Percentiles rank a stretch among this genome's conserved stretches.
phyloP scores from a whole-genome alignment of 1,140 invertebrate species.

The Platyscapa corneri region DNA sequence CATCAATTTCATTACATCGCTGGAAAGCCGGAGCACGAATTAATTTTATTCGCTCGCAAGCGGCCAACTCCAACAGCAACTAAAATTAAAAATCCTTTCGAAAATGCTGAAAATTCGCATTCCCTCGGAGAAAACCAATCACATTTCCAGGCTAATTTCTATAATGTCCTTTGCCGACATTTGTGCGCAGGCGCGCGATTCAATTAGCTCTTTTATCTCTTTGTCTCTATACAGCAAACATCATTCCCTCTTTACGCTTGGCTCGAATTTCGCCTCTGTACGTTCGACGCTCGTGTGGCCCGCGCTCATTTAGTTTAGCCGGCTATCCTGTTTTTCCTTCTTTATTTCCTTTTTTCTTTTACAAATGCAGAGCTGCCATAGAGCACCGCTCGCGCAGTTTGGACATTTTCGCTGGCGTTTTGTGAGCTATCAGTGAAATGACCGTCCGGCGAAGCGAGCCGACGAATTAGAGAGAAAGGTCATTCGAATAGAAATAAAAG shows the following conservation, averaged over 20 bases:
- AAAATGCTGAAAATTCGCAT: neutral
- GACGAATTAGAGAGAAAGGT: conserved; percentile 27
- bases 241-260: neutral
- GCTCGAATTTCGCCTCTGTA: conserved; percentile 11
- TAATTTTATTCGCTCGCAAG: neutral
- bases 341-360: neutral
- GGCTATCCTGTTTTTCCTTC: conserved; percentile 46
- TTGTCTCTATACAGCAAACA: conserved; percentile 22
- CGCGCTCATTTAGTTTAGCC: conserved; percentile 51
- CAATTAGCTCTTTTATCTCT: conserved; percentile 50
- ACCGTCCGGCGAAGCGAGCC: conserved; percentile 57
- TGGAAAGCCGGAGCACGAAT: neutral
- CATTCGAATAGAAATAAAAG: conserved; percentile 48
- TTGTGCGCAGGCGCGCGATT: conserved; percentile 28
- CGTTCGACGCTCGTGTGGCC: conserved; percentile 2
- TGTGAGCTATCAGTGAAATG: conserved; percentile 72
- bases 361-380: neutral
- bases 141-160: conserved; percentile 34
- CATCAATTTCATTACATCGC: neutral
- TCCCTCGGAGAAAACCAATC: conserved; percentile 13
- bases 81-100: neutral
- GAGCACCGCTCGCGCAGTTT: conserved; percentile 58
- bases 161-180: conserved; percentile 8
- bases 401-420: conserved; percentile 67
- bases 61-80: neutral